Conservation (phyloP, 2,888 invertebrate genomes). For the Bhutanitis thaidina region DNA sequence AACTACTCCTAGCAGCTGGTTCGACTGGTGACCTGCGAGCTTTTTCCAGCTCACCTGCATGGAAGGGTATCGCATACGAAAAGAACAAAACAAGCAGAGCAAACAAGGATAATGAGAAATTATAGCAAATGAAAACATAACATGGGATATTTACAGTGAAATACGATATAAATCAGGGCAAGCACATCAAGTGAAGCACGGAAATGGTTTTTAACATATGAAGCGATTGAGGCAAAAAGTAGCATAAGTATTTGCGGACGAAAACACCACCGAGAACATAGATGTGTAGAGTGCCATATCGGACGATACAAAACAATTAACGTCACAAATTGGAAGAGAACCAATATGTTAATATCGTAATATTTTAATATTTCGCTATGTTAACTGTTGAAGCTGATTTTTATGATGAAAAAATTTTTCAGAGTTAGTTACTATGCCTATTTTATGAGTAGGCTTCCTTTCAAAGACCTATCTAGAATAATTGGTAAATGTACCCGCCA, state of each 20-base stretch:
- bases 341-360: slow-evolving; percentile 14
- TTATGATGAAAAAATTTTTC: no score
- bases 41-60: slow-evolving; percentile 83
- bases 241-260: slow-evolving; percentile 45
- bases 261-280: slow-evolving; percentile 57
- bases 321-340: slow-evolving; percentile 46
- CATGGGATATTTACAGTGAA: slow-evolving; percentile 28
- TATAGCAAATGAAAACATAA: slow-evolving; percentile 9
- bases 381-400: background rate
- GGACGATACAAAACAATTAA: slow-evolving; percentile 68
- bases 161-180: slow-evolving; percentile 18
- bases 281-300: slow-evolving; percentile 36
- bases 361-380: background rate
- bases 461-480: no score
- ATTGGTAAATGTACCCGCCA: no score
- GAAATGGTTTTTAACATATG: slow-evolving; percentile 25
- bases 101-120: slow-evolving; percentile 23
- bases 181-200: slow-evolving; percentile 51
- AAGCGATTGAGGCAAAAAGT: slow-evolving; percentile 20
- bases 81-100: slow-evolving; percentile 25
- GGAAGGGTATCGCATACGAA: slow-evolving; percentile 31
- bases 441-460: no score
- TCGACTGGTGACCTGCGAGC: slow-evolving; percentile 80
- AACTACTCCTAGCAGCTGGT: slow-evolving; percentile 84
- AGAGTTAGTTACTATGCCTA: no score